These are phyloP conservation scores for Aramus guarauna DNA, from an alignment of 2,113 vertebrate genomes.

Conservation along the genomic window DNA sequence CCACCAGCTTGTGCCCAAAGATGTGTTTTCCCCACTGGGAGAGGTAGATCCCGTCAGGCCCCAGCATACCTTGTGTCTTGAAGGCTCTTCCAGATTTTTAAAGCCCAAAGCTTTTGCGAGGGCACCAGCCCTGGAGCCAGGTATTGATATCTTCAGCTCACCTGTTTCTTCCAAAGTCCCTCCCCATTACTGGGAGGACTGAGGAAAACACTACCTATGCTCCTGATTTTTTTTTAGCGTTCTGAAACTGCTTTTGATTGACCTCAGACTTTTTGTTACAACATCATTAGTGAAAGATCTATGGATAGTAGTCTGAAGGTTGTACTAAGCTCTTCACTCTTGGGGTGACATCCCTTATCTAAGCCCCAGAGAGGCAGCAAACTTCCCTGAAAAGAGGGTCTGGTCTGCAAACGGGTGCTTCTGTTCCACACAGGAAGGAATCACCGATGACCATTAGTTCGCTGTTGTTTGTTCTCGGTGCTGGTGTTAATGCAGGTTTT, in stretches of 20 bases:
- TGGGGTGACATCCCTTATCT: not conserved
- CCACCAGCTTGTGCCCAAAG: not conserved
- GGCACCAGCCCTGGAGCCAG: not conserved
- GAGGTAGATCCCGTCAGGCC: not conserved
- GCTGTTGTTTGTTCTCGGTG: not conserved
- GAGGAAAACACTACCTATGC: not conserved
- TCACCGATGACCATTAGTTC: not conserved
- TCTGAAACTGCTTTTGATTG: not conserved
- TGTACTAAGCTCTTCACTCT: not conserved
- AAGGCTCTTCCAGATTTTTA: not conserved
- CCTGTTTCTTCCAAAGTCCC: not conserved
- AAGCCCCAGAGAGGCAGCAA: not conserved
- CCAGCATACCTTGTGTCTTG: not conserved
- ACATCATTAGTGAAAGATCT: not conserved
- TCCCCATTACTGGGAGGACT: not conserved
- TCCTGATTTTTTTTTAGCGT: not conserved
- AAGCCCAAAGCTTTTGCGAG: not conserved
- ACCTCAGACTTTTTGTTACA: not conserved
- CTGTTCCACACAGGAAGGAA: not conserved
- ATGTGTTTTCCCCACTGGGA: not conserved
- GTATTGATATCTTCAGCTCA: not conserved
- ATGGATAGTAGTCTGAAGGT: not conserved
- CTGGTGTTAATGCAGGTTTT: not conserved
- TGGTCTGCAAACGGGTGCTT: not conserved
- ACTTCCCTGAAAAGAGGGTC: not conserved